Evolutionary conservation across 2,113 vertebrate genomes (phyloP).

Genomic region (Mus pahari): DNA sequence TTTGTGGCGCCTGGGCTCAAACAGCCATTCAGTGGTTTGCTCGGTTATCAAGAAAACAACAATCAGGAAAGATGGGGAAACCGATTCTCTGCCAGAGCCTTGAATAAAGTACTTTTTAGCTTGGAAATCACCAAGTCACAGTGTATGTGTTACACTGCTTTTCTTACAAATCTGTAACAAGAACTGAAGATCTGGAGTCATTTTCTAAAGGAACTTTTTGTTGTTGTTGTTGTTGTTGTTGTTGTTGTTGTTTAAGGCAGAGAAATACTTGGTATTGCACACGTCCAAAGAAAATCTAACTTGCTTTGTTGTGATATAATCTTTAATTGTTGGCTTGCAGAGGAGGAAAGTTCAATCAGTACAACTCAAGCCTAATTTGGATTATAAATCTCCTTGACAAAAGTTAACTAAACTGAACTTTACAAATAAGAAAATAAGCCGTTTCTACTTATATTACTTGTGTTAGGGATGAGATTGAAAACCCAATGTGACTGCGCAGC

Average conservation of each 20-base stretch:
- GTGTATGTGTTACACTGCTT: conserved; percentile 1
- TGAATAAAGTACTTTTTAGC: conserved; percentile 81
- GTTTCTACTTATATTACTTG: conserved; percentile 76
- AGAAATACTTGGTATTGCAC: background rate
- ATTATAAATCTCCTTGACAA: conserved; percentile 53
- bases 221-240: background rate
- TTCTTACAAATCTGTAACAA: conserved; percentile 46
- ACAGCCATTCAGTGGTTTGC: conserved; percentile 88
- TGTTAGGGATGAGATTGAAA: conserved; percentile 47
- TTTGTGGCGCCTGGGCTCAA: conserved; percentile 91
- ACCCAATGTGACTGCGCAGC: background rate
- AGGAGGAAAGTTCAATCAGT: conserved; percentile 14
- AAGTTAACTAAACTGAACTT: background rate
- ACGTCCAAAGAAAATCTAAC: conserved; percentile 24
- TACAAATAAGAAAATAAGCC: conserved; percentile 64
- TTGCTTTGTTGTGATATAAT: conserved; percentile 48
- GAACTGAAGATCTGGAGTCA: conserved; percentile 4
- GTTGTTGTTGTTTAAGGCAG: background rate
- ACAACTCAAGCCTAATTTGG: conserved; percentile 49
- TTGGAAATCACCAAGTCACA: conserved; percentile 13
- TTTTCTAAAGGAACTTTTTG: background rate
- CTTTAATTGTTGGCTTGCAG: conserved; percentile 68
- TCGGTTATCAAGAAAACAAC: conserved; percentile 91
- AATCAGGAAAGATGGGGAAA: conserved; percentile 88
- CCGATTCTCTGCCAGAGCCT: conserved; percentile 84